Evolutionary conservation across 2,888 invertebrate genomes (phyloP), one percentile per base, ranked within the genome.

Genomic region (Dinocampus coccinellae): DNA sequence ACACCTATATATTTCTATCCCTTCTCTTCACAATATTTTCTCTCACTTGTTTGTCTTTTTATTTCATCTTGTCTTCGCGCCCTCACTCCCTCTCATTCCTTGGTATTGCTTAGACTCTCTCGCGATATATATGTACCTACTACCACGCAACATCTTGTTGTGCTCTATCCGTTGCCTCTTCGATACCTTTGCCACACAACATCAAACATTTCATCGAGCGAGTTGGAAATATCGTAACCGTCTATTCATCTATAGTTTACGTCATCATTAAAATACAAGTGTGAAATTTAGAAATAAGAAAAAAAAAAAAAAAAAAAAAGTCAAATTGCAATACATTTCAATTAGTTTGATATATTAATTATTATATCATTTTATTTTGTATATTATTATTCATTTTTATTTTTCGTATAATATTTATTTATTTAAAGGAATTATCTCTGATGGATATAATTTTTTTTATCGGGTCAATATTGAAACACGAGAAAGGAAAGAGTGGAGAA

Each of bases 61-160:
- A n/a, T n/a, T n/a, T n/a, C n/a, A n/a, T n/a, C n/a, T n/a, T n/a
- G 58, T 42, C 20, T 60, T 52, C 53, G 24, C 66, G 47, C 39
- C 36, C 69, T 39, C 52, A 11, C 29, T 13, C 33, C 42, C 57
- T 65, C 62, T 22, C 52, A 53, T 16, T 47, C 7, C 47, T 47
- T 7, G 16, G 13, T 52, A 36, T 60, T 57, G 53, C 53, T 65
- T 26, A 42, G 42, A 47, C 29, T 42, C 63, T 22, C 34, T 11
- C 52, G 20, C 13, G n/a, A 79, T 73, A 65, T 69, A 42, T 42
- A 67, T 57, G 47, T 67, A 73, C 47, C 24, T 68, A 61, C 57
- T 24, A 66, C 39, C 22, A n/a, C 29, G n/a, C 55, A 57, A 26
- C 57, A 55, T 26, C 36, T 57, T 24, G 55, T 34, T 52, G 42